Conservation (phyloP, 2,113 vertebrate species). For the Erinaceus europaeus region DNA sequence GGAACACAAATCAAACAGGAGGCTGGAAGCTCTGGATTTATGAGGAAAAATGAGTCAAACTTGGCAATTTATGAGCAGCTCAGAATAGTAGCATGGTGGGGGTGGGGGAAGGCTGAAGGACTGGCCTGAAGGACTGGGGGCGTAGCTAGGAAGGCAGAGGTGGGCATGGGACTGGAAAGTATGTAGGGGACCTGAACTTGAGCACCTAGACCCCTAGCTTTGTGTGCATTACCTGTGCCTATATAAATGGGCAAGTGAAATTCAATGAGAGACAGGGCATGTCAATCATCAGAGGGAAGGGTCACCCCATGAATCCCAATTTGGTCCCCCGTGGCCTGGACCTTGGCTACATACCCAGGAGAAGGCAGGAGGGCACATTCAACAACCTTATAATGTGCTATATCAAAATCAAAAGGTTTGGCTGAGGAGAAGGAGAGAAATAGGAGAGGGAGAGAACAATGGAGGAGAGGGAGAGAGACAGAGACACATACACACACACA, state of each 20-base stretch:
- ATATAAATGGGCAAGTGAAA: neutral
- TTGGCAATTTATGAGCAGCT: conserved; percentile 47
- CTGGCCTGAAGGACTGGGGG: neutral
- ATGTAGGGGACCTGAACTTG: neutral
- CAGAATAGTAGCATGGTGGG: neutral
- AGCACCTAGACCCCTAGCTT: neutral
- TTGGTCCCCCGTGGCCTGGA: neutral
- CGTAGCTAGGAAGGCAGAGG: neutral
- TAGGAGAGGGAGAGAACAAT: neutral
- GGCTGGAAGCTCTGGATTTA: conserved; percentile 67
- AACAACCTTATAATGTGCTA: neutral
- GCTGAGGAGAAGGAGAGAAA: neutral
- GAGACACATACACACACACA: neutral
- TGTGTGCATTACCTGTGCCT: neutral
- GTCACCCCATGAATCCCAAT: neutral
- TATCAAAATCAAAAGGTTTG: neutral
- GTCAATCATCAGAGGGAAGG: neutral
- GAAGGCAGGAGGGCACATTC: neutral
- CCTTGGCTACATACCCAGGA: neutral
- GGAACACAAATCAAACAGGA: conserved; percentile 66
- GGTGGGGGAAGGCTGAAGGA: neutral
- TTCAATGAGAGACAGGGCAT: neutral
- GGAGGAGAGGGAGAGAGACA: neutral
- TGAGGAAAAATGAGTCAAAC: conserved; percentile 66
- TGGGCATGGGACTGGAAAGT: neutral